Base-by-base conservation (phyloP, 2,113 vertebrate species). In the Proterorhinus semilunaris region DNA sequence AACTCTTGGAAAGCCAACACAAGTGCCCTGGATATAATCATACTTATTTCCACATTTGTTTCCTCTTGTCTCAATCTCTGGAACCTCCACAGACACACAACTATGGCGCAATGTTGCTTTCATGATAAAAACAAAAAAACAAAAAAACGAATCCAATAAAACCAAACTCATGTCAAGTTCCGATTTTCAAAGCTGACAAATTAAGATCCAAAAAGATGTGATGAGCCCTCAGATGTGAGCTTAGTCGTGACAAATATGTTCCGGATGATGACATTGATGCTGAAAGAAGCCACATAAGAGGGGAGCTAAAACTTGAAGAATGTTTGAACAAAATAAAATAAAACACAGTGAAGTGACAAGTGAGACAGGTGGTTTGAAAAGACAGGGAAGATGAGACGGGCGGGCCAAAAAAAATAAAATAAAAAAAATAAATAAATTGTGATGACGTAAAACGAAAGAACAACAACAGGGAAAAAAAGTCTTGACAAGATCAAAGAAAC, bases 401-500 rank as follows among this genome's bases (percentile, higher is more conserved):
- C 74, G 53, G 74, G 64, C 61, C 62, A 79, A 77, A 80, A 77
- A 65, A 53, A 71, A 68, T 3, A 27, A 27, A 1, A 27, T 2
- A 1, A 36, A 2, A 36, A 36, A 36, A 36, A 0, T 21, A 21
- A 21, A 21, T 21, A 21, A 21, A 36, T 36, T 66, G 64, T 62
- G 59, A 76, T 75, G 78, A 87, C 74, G 66, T 79, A 81, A 87
- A 83, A 78, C 76, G 59, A 74, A 82, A 78, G 43, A 82, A 36
- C 71, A 71, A 36, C 27, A 36, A 3, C 27, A 36, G 27, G 27
- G 4, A 36, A 36, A 61, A 78, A 68, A 81, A n/a, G 68, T 87
- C 82, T 76, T 76, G 69, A 80, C 80, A 83, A 85, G 78, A 92
- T 90, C 81, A 91, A 91, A 92, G 86, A 83, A 89, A 86, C 86